A percentile compares a stretch with the other conserved stretches of the same genome.
These are phyloP conservation scores for Triplophysa rosa DNA, from an alignment of 2,113 vertebrate species.

Conservation along the genomic window DNA sequence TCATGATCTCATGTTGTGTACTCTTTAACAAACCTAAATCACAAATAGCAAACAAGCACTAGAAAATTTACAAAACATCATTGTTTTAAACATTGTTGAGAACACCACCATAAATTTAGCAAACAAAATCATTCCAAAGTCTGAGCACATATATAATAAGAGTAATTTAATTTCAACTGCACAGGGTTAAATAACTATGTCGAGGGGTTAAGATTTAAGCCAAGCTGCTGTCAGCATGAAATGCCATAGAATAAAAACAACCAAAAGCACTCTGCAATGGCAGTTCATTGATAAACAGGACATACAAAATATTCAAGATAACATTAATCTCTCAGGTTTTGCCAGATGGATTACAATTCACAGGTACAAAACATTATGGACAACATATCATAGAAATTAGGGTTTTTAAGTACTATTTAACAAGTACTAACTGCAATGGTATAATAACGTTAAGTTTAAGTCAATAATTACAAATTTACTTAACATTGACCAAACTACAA, in stretches of 20 bases:
- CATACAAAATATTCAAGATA: not conserved
- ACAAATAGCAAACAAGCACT: too few species aligned
- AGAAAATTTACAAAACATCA: too few species aligned
- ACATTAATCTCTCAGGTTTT: not conserved
- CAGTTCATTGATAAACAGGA: not conserved
- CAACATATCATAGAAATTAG: too few species aligned
- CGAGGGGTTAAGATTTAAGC: not conserved
- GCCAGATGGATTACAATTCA: not conserved
- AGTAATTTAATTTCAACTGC: slow-evolving; percentile 10
- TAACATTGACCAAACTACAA: not conserved
- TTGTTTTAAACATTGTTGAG: too few species aligned
- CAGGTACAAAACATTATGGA: too few species aligned
- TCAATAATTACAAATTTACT: not conserved
- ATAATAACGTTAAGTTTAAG: too few species aligned
- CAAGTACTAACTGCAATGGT: not conserved
- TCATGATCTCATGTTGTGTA: too few species aligned
- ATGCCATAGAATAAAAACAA: slow-evolving; percentile 9
- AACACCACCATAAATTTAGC: too few species aligned
- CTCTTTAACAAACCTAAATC: too few species aligned
- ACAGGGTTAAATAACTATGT: slow-evolving; percentile 18
- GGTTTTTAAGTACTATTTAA: not conserved
- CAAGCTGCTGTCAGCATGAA: slow-evolving; percentile 22
- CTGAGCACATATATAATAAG: not conserved
- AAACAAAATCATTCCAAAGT: not conserved
- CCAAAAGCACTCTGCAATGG: not conserved